Evolutionary conservation across 2,888 invertebrate species (phyloP).

Genomic region (Slavum lentiscoides): DNA sequence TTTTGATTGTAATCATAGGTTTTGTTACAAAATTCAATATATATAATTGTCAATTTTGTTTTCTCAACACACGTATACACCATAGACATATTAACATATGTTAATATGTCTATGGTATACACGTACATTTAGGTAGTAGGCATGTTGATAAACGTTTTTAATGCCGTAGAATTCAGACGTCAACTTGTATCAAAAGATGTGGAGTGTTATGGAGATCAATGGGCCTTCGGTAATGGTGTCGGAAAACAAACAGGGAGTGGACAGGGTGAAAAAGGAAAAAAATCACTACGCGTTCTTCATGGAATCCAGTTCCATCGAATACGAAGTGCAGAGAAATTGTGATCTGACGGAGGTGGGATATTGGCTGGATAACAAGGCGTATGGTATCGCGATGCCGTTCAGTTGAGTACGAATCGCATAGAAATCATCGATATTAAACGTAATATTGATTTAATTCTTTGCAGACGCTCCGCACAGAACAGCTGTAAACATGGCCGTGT

Average conservation of each 20-base stretch:
- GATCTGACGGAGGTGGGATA: constrained; percentile 81
- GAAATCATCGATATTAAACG: neutral
- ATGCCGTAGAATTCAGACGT: constrained; percentile 65
- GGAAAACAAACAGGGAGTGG: constrained; percentile 83
- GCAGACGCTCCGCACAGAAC: constrained; percentile 77
- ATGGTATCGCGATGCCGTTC: constrained; percentile 88
- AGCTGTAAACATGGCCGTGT: constrained; percentile 80
- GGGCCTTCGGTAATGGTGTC: constrained; percentile 80
- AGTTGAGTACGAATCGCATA: constrained; percentile 63
- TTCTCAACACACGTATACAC: no score
- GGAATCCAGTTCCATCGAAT: constrained; percentile 95
- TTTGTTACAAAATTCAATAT: no score
- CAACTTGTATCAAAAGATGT: constrained; percentile 88
- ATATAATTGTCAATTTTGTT: no score
- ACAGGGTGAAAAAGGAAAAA: constrained; percentile 77
- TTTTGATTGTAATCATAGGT: no score
- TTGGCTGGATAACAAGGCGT: constrained; percentile 86
- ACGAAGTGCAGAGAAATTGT: constrained; percentile 82
- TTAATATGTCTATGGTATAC: no score
- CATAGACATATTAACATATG: no score
- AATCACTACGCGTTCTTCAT: constrained; percentile 90
- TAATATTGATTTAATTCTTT: constrained; percentile 57
- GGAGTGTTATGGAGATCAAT: constrained; percentile 84
- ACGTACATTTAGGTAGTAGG: neutral
- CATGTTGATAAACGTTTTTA: neutral